Base-by-base conservation (phyloP, 2,888 invertebrate species). In the Tiliacea aurago region DNA sequence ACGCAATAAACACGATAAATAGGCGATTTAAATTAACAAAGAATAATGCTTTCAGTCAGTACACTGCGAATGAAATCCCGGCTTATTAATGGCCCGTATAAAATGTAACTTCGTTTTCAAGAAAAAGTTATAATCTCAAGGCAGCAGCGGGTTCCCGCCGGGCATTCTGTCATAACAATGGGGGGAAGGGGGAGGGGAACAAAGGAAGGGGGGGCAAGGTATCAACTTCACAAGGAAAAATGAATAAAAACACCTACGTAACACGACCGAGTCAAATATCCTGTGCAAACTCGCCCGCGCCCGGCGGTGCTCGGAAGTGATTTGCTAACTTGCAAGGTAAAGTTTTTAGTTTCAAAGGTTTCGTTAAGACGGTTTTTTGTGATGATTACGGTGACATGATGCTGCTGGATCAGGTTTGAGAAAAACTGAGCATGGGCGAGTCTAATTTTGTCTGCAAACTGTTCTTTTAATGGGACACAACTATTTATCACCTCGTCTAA, bases 121-220 rank as follows among this genome's bases (percentile, higher is more conserved):
- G 86, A 83, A 89, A 87, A 90, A 90, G 87, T 90, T 91, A 86
- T 89, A 90, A 91, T 90, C 87, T 90, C 75, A 80, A 81, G 78
- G 85, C 80, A 81, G 82, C 80, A 79, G 83, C 66, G 78, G 84
- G 70, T 87, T 86, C 86, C 85, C 73, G 68, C 87, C 69, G 88
- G 85, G 89, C 74, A 69, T 86, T 91, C 89, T 86, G 87, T 91
- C 90, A 89, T 89, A 88, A 88, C 86, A 88, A 87, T 83, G 84
- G 75, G 58, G 82, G 73, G 59, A 28, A 23, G n/a, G 7, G n/a
- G 41, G 37, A 6, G 33, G 6, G 23, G 4, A 20, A 20, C 5
- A 45, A 33, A 45, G 13, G 45, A 3, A 70, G 18, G 56, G 41
- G 66, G 55, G 55, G 55, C 43, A 62, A 78, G 76, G 76, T 76